These are phyloP conservation scores for Helogale parvula DNA, from an alignment of 2,113 vertebrate species.

Conservation along the genomic window DNA sequence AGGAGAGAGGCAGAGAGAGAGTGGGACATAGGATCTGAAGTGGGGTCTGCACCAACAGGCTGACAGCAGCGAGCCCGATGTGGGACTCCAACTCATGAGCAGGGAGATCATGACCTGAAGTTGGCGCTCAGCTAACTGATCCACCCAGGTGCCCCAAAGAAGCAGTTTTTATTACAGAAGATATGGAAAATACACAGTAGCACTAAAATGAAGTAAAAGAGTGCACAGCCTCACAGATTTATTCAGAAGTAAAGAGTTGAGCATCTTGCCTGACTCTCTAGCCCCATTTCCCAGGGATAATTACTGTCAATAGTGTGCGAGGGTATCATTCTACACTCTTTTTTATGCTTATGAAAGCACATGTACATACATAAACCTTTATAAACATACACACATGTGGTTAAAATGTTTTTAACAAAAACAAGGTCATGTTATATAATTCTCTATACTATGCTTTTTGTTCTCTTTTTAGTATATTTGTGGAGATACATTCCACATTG, in stretches of 20 bases:
- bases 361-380: not conserved
- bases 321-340: conserved; percentile 1
- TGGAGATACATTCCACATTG: not conserved
- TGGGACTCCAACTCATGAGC: too few relatives aligned
- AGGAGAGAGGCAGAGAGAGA: too few relatives aligned
- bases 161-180: conserved; percentile 39
- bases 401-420: conserved; percentile 11
- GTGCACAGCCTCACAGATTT: conserved; percentile 2
- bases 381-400: not conserved
- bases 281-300: not conserved
- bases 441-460: conserved; percentile 3
- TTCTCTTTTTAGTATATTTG: conserved; percentile 38
- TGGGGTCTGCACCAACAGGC: too few relatives aligned
- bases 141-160: not conserved
- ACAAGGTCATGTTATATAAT: not conserved
- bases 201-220: not conserved
- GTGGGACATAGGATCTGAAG: too few relatives aligned
- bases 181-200: conserved; percentile 34
- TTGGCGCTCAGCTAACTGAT: too few relatives aligned
- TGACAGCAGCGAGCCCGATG: too few relatives aligned
- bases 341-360: not conserved
- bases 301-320: not conserved
- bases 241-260: conserved; percentile 28
- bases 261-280: not conserved
- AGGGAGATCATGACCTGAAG: too few relatives aligned